These are phyloP conservation scores for Hemithea aestivaria DNA, from an alignment of 2,888 invertebrate genomes.

Conservation along the genomic window DNA sequence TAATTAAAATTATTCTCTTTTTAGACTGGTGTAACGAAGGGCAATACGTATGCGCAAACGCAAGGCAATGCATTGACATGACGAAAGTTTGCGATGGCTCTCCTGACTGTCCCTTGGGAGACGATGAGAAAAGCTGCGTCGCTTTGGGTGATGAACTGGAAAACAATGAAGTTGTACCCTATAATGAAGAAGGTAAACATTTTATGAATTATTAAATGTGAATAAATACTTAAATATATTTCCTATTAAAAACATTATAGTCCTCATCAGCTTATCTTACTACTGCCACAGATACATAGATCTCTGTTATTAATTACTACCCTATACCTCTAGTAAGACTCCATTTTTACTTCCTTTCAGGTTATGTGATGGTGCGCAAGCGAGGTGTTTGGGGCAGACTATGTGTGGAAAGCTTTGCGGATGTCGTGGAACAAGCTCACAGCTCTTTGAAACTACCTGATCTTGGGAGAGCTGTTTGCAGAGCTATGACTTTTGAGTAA, in stretches of 20 bases:
- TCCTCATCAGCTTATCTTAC: too few species aligned
- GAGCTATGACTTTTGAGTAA: constrained; percentile 87
- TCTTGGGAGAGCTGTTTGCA: constrained; percentile 86
- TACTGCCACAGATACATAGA: too few species aligned
- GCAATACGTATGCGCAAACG: constrained; percentile 87
- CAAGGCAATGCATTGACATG: constrained; percentile 83
- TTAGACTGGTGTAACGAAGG: constrained; percentile 86
- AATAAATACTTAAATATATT: too few species aligned
- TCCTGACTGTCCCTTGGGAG: constrained; percentile 85
- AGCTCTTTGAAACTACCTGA: constrained; percentile 83
- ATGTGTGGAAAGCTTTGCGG: constrained; percentile 83
- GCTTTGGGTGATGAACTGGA: constrained; percentile 78
- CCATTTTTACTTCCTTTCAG: constrained; percentile 46
- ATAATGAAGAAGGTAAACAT: constrained; percentile 80
- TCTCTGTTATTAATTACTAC: too few species aligned
- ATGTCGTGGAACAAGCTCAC: constrained; percentile 77
- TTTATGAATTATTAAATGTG: too few species aligned
- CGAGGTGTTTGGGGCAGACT: constrained; percentile 88
- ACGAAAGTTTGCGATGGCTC: constrained; percentile 84
- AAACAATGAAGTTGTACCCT: constrained; percentile 79
- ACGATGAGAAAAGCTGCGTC: constrained; percentile 88
- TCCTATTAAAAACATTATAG: too few species aligned
- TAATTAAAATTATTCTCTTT: too few species aligned
- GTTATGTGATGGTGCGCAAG: constrained; percentile 86
- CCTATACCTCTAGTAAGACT: not conserved